phyloP scores from a whole-genome alignment of 2,888 invertebrate genomes.

The Spisula subtruncata region DNA sequence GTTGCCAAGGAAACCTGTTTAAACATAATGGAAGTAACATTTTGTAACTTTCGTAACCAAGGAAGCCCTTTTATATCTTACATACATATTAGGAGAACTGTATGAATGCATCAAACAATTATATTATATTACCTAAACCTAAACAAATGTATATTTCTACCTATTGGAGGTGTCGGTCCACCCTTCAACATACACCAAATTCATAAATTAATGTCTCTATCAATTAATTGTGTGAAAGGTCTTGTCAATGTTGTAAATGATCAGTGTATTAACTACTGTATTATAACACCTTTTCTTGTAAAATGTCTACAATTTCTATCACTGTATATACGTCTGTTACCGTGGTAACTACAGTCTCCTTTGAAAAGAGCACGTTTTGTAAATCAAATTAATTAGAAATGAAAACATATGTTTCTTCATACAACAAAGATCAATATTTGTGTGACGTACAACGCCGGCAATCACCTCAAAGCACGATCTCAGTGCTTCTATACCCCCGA shows the following conservation, averaged over 20 bases:
- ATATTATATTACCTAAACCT: too few species aligned
- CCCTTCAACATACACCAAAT: too few species aligned
- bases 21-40: neutral
- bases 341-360: neutral
- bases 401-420: neutral
- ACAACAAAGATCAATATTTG: neutral
- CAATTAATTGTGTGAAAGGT: neutral
- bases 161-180: too few species aligned
- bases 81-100: too few species aligned
- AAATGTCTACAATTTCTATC: neutral
- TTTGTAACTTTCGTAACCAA: too few species aligned
- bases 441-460: neutral
- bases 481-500: too few species aligned
- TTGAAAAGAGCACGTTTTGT: neutral
- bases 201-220: too few species aligned
- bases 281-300: neutral
- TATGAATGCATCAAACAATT: too few species aligned
- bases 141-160: too few species aligned
- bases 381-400: neutral
- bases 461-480: neutral
- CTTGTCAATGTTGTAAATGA: neutral
- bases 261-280: neutral
- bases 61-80: too few species aligned
- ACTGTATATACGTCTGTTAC: neutral
- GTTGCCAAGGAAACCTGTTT: neutral